Conservation (phyloP, 2,797 vertebrate genomes). For the Novumbra hubbsi region DNA sequence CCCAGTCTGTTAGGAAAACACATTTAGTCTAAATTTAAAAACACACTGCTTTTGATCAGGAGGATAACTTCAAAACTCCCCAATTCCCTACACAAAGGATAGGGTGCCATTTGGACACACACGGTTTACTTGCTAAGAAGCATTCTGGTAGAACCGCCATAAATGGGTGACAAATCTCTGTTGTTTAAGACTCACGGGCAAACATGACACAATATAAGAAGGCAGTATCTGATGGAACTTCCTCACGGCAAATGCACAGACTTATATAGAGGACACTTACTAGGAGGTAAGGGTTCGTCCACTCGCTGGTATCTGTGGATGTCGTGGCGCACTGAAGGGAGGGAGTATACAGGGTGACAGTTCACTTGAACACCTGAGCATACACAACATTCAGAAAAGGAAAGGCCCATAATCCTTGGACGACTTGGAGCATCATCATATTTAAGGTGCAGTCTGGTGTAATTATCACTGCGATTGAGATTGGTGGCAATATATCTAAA, state of each 20-base stretch:
- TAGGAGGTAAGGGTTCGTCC: slow-evolving; percentile 95
- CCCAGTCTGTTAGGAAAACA: slow-evolving; percentile 83
- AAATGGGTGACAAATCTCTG: not conserved
- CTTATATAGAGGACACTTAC: slow-evolving; percentile 79
- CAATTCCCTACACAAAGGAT: not conserved
- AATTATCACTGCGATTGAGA: too few relatives aligned
- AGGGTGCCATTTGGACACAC: not conserved
- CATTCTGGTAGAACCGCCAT: not conserved
- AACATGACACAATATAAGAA: not conserved
- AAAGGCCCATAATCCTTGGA: not conserved
- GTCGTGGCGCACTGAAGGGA: slow-evolving; percentile 93
- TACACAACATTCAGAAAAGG: slow-evolving; percentile 18
- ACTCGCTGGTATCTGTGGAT: slow-evolving; percentile 96
- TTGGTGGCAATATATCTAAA: too few relatives aligned
- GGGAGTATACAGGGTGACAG: slow-evolving; percentile 84
- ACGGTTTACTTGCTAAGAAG: not conserved
- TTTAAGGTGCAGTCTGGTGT: too few relatives aligned
- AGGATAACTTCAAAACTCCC: not conserved
- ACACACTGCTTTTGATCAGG: not conserved
- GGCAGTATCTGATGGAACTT: not conserved
- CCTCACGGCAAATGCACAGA: not conserved
- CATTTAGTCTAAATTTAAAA: not conserved
- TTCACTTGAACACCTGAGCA: slow-evolving; percentile 80
- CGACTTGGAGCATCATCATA: too few relatives aligned
- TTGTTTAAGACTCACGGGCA: not conserved